Conservation (phyloP, 2,888 invertebrate species). For the Pyrrhia umbra region DNA sequence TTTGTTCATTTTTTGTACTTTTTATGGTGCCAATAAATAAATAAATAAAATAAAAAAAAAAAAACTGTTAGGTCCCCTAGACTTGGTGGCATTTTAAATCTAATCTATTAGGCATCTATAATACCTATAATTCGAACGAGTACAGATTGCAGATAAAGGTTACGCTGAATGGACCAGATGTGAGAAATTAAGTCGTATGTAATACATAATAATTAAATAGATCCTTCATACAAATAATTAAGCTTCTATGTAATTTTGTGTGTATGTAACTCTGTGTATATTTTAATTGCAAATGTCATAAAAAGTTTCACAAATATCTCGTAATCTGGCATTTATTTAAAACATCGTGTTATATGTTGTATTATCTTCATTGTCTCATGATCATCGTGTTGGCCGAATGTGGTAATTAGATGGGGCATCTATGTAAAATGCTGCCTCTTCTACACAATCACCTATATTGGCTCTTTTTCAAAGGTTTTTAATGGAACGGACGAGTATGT, state of each 20-base stretch:
- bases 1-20: too few species aligned
- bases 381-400: slow-evolving; percentile 54
- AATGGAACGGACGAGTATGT: slow-evolving; percentile 16
- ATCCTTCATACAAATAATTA: slow-evolving; percentile 64
- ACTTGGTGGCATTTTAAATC: slow-evolving; percentile 40
- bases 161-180: slow-evolving; percentile 64
- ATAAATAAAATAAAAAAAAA: too few species aligned
- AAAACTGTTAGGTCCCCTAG: slow-evolving; percentile 32
- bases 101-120: slow-evolving; percentile 49
- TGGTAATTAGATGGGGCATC: slow-evolving; percentile 42
- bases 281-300: slow-evolving; percentile 66
- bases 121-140: slow-evolving; percentile 53
- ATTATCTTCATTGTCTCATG: slow-evolving; percentile 55
- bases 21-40: too few species aligned
- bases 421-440: slow-evolving; percentile 27
- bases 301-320: slow-evolving; percentile 61
- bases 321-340: slow-evolving; percentile 77
- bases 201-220: slow-evolving; percentile 64
- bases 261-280: slow-evolving; percentile 70
- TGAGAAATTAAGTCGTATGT: slow-evolving; percentile 61
- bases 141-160: slow-evolving; percentile 51
- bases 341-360: slow-evolving; percentile 66
- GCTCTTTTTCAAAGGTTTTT: slow-evolving; percentile 20
- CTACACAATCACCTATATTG: slow-evolving; percentile 38
- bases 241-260: slow-evolving; percentile 73